Conservation (phyloP, 2,113 vertebrate genomes). For the Odocoileus hemionus region DNA sequence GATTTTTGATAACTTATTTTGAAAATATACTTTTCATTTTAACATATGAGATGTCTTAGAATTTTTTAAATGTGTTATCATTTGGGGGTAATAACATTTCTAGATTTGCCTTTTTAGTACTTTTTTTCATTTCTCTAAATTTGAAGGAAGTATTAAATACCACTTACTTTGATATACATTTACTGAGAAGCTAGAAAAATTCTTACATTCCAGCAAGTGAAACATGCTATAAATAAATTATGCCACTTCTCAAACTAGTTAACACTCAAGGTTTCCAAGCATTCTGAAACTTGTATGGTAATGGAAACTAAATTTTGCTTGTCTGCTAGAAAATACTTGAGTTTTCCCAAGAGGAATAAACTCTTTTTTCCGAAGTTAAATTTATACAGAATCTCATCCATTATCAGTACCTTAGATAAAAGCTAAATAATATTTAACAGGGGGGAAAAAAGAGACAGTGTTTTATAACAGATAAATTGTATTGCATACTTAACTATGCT, state of each 20-base stretch:
- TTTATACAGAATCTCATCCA: not conserved
- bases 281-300: slow-evolving; percentile 27
- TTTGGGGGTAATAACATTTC: slow-evolving; percentile 25
- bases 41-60: slow-evolving; percentile 7
- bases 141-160: slow-evolving; percentile 13
- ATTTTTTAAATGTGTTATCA: slow-evolving; percentile 3
- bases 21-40: slow-evolving; percentile 41
- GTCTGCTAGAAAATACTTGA: not conserved
- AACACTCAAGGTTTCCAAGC: slow-evolving; percentile 20
- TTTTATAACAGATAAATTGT: not conserved
- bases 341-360: not conserved
- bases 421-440: not conserved
- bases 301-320: slow-evolving; percentile 23
- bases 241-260: slow-evolving; percentile 27
- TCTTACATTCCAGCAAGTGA: slow-evolving; percentile 32
- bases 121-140: slow-evolving; percentile 46
- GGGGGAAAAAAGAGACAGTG: not conserved
- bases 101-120: slow-evolving; percentile 19
- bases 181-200: slow-evolving; percentile 28
- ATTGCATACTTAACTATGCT: not conserved
- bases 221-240: slow-evolving; percentile 49
- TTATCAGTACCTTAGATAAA: not conserved
- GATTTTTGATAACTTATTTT: not conserved
- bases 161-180: slow-evolving; percentile 14
- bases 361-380: not conserved